Conservation (phyloP, 1,140 invertebrate species). For the Heliconius eleuchia region DNA sequence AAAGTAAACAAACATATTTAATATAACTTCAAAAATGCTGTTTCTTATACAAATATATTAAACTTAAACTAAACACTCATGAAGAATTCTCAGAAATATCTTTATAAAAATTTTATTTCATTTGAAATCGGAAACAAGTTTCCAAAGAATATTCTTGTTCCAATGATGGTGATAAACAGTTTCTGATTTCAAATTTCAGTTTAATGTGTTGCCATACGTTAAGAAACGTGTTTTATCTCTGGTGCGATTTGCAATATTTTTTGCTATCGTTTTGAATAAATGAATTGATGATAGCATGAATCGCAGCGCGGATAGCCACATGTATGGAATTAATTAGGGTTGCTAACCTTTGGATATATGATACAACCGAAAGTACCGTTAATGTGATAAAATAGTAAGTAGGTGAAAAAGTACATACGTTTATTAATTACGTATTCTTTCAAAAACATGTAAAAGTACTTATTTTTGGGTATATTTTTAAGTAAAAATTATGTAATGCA, state of each 20-base stretch:
- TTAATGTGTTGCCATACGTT: constrained; percentile 15
- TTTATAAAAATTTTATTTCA: constrained; percentile 8
- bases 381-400: neutral
- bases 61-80: constrained; percentile 13
- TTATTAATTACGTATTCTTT: too few relatives aligned
- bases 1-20: neutral
- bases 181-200: constrained; percentile 23
- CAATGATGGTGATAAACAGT: neutral
- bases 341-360: neutral
- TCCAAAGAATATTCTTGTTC: constrained; percentile 8
- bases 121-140: constrained; percentile 20
- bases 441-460: too few relatives aligned
- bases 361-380: constrained; percentile 2
- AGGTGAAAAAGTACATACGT: neutral
- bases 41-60: constrained; percentile 1
- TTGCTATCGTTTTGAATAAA: constrained; percentile 13
- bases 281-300: constrained; percentile 14
- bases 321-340: constrained; percentile 11
- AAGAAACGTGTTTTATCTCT: constrained; percentile 13
- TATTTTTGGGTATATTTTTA: too few relatives aligned
- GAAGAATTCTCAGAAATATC: neutral
- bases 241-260: constrained; percentile 12
- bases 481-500: too few relatives aligned
- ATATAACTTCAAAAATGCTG: neutral
- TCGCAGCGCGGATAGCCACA: neutral